Conservation (phyloP, 64 coral and sea anemone genomes). For the Montipora capricornis region DNA sequence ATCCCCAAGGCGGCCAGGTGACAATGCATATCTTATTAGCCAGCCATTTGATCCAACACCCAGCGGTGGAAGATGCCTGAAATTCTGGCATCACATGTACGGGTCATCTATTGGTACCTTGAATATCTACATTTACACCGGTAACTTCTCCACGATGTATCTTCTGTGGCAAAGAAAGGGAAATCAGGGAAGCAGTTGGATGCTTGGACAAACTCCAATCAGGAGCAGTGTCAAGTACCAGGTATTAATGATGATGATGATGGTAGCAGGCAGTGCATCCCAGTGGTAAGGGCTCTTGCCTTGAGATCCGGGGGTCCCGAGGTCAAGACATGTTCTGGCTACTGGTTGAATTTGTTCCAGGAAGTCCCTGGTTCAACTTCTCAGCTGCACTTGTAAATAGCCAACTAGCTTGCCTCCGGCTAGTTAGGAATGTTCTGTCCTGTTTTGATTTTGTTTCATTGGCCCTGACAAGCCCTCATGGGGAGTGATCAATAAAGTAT, state of each 20-base stretch:
- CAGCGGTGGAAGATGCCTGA: slow-evolving; percentile 76
- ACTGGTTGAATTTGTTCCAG: too few species aligned
- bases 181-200: slow-evolving; percentile 78
- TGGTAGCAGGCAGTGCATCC: too few species aligned
- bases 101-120: slow-evolving; percentile 83
- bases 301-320: too few species aligned
- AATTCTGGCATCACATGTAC: slow-evolving; percentile 98
- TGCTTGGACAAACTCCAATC: slow-evolving; percentile 78
- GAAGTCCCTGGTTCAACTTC: too few species aligned
- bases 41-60: slow-evolving; percentile 73
- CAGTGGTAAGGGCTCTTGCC: too few species aligned
- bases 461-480: too few species aligned
- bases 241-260: slow-evolving; percentile 26
- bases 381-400: too few species aligned
- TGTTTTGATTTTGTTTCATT: too few species aligned
- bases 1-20: slow-evolving; percentile 61
- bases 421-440: too few species aligned
- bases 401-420: too few species aligned
- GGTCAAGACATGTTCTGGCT: too few species aligned
- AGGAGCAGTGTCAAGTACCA: slow-evolving; percentile 77
- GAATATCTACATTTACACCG: slow-evolving; percentile 72
- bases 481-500: too few species aligned
- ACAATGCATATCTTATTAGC: slow-evolving; percentile 82
- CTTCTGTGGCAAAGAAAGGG: slow-evolving; percentile 75
- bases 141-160: slow-evolving; percentile 40